Base-by-base conservation (phyloP, 2,113 vertebrate genomes). In the Verasper variegatus region DNA sequence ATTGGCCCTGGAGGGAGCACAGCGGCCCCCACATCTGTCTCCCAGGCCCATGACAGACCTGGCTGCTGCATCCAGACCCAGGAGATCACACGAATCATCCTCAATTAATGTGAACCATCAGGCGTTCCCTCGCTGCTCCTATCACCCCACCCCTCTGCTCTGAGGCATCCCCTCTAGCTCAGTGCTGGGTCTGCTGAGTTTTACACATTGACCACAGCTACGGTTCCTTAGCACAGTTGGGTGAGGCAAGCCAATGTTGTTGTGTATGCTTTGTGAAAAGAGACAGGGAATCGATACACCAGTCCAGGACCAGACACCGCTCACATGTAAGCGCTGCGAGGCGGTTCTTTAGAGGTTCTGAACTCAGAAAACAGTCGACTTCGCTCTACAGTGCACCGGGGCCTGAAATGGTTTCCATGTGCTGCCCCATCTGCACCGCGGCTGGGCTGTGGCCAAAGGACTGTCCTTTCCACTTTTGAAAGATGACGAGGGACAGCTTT, bases 11-110 rank as follows among this genome's bases (percentile, higher is more conserved):
- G 77, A 84, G 88, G 86, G 81, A 89, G 82, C 75, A 70, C 76
- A 85, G 84, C 88, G 81, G 91, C 87, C 89, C 87, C 91, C 91
- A 93, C 92, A 94, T 94, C 92, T 94, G 93, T 93, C 92, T 93
- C 88, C 88, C 91, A 94, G 93, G 85, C 87, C 86, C 78, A 75
- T 85, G 89, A 92, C 92, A 88, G 90, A 89, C 81, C 88, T 86
- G 75, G 82, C 82, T 78, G 82, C 84, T 74, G 72, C 81, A 83
- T 78, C 80, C 73, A 84, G 78, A 90, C 83, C 86, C 85, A 82
- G 85, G 77, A 89, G 77, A 92, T 94, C 92, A 89, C 91, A 91
- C 88, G 78, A 90, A 92, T 90, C 90, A 90, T 92, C 90, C 88
- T 92, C 88, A 91, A 93, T 93, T 92, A 93, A 93, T 89, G 80